These are phyloP conservation scores for Amphimallon solstitiale DNA, from an alignment of 2,888 invertebrate genomes.

Conservation along the genomic window DNA sequence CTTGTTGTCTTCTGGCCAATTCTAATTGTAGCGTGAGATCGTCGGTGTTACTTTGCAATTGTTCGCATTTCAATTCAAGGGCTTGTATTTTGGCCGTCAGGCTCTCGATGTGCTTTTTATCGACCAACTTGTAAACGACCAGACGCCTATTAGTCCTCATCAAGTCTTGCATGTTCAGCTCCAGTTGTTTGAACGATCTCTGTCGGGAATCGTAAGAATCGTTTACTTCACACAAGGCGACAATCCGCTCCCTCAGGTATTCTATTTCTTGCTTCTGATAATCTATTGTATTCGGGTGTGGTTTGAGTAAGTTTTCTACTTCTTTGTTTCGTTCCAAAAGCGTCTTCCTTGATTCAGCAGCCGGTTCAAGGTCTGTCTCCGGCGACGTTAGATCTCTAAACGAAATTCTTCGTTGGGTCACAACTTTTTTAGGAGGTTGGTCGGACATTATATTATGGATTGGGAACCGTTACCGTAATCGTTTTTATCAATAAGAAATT, in stretches of 20 bases:
- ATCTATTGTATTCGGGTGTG: constrained; percentile 84
- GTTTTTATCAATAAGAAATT: no score
- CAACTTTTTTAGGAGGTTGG: no score
- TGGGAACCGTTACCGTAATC: no score
- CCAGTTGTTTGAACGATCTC: constrained; percentile 92
- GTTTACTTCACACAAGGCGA: constrained; percentile 89
- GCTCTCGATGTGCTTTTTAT: constrained; percentile 90
- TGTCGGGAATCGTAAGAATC: constrained; percentile 91
- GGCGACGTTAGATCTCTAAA: no score
- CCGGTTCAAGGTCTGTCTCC: constrained; percentile 95
- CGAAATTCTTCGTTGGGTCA: no score
- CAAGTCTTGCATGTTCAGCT: constrained; percentile 91
- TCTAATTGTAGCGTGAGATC: constrained; percentile 74
- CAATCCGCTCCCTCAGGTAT: constrained; percentile 93
- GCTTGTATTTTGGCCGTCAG: constrained; percentile 80
- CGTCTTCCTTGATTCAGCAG: constrained; percentile 95
- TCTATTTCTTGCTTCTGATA: constrained; percentile 94
- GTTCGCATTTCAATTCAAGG: constrained; percentile 85
- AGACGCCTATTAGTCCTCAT: constrained; percentile 90
- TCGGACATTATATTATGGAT: no score
- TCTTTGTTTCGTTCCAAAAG: constrained; percentile 93
- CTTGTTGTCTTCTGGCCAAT: constrained; percentile 63
- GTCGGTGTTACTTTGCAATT: constrained; percentile 82
- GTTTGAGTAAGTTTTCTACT: constrained; percentile 83
- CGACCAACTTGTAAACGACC: constrained; percentile 81